phyloP scores from a whole-genome alignment of 2,797 vertebrate genomes.

The Hippocampus kuda region DNA sequence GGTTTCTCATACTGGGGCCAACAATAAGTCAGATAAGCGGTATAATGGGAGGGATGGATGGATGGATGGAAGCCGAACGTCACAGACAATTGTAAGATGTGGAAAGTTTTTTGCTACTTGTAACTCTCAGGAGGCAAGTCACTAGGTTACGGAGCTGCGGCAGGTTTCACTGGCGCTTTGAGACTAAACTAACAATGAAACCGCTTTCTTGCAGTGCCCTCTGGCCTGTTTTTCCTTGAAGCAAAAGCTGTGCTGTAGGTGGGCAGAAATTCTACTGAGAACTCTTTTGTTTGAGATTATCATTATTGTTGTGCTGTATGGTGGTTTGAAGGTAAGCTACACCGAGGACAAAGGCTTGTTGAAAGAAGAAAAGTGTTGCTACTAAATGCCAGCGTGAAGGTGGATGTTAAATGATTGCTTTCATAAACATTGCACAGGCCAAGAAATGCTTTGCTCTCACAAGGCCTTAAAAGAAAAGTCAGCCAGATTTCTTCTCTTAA shows the following conservation, averaged over 20 bases:
- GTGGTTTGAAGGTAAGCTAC: conserved; percentile 14
- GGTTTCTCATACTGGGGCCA: neutral
- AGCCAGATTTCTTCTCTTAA: neutral
- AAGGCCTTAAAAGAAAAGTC: neutral
- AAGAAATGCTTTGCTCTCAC: neutral
- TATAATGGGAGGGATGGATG: neutral
- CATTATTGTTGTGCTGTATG: conserved; percentile 16
- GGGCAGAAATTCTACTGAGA: conserved; percentile 28
- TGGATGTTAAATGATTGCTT: conserved; percentile 15
- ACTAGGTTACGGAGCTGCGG: conserved; percentile 12
- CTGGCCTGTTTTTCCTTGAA: conserved; percentile 16
- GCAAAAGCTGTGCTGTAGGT: conserved; percentile 8
- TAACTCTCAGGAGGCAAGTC: conserved; percentile 12
- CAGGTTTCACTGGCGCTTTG: conserved; percentile 20
- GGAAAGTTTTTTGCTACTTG: neutral
- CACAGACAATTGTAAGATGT: neutral
- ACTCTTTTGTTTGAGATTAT: conserved; percentile 16
- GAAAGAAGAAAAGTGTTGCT: neutral
- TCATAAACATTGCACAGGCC: conserved; percentile 16
- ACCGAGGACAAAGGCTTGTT: neutral
- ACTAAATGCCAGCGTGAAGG: neutral
- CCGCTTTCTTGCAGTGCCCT: conserved; percentile 11
- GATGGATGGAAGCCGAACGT: neutral
- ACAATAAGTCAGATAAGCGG: neutral
- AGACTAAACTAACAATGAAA: conserved; percentile 16